These are phyloP conservation scores for Entomobrya proxima DNA, from an alignment of 2,888 invertebrate species.

Conservation along the genomic window DNA sequence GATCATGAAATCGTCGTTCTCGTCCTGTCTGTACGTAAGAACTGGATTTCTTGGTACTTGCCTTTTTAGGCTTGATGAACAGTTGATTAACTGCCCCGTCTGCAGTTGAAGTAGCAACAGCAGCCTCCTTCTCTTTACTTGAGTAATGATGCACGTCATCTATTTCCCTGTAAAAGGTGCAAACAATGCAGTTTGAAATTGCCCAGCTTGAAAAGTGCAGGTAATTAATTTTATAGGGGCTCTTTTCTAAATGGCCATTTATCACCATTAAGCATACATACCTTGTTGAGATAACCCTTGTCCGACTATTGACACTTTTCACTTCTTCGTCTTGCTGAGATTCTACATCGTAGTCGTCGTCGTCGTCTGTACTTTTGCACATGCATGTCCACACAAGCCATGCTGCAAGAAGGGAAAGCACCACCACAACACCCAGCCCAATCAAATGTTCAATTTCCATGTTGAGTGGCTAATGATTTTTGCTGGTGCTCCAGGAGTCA, in stretches of 20 bases:
- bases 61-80: neutral
- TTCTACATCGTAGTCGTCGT: constrained; percentile 35
- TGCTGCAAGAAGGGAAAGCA: constrained; percentile 30
- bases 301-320: constrained; percentile 53
- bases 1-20: constrained; percentile 26
- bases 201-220: neutral
- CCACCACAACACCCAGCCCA: constrained; percentile 34
- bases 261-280: neutral
- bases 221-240: neutral
- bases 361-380: constrained; percentile 27
- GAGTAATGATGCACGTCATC: constrained; percentile 1
- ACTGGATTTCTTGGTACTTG: neutral
- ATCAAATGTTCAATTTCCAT: constrained; percentile 52
- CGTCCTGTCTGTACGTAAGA: constrained; percentile 35
- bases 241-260: neutral
- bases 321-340: constrained; percentile 31
- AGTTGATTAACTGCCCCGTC: neutral
- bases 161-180: neutral
- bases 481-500: neutral
- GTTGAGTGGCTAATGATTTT: neutral
- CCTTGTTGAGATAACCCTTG: constrained; percentile 45
- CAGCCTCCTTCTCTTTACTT: neutral
- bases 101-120: neutral
- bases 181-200: neutral
- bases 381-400: constrained; percentile 54